These are phyloP conservation scores for Alsophila aescularia DNA, from an alignment of 2,888 invertebrate species.

Conservation along the genomic window DNA sequence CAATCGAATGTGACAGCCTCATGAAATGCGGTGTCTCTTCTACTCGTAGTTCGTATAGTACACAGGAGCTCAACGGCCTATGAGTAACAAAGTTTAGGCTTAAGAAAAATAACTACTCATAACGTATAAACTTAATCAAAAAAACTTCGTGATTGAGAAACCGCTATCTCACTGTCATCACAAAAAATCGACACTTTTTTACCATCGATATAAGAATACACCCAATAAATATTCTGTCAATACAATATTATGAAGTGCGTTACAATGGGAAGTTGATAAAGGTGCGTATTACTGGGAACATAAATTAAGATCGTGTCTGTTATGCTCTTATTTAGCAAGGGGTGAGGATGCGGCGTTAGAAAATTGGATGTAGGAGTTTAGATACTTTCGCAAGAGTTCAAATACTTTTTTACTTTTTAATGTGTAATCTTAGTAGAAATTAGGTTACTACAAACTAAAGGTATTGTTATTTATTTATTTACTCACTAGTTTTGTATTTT, in stretches of 20 bases:
- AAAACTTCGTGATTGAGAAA: background rate
- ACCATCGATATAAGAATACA: constrained; percentile 7
- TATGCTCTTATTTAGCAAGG: constrained; percentile 59
- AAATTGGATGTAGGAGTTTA: constrained; percentile 39
- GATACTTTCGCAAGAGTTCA: constrained; percentile 48
- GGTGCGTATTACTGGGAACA: constrained; percentile 71
- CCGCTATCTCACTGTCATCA: background rate
- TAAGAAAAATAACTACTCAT: no score
- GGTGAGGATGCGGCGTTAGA: constrained; percentile 53
- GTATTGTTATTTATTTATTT: no score
- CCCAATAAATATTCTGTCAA: constrained; percentile 71
- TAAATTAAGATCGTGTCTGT: constrained; percentile 62
- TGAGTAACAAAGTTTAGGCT: no score
- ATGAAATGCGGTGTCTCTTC: no score
- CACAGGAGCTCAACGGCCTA: no score
- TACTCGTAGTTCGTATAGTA: no score
- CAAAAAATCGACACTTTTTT: constrained; percentile 7
- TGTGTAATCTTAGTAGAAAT: no score
- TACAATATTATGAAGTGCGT: constrained; percentile 78
- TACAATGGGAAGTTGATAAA: constrained; percentile 62
- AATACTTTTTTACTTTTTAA: no score
- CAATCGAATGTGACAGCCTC: no score
- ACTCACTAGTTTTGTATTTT: no score
- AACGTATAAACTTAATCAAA: no score
- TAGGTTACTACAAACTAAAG: no score